Percentiles rank a stretch among this genome's conserved stretches.
Conservation (phyloP, 2,888 invertebrate species). For the Teleiodes luculella region DNA sequence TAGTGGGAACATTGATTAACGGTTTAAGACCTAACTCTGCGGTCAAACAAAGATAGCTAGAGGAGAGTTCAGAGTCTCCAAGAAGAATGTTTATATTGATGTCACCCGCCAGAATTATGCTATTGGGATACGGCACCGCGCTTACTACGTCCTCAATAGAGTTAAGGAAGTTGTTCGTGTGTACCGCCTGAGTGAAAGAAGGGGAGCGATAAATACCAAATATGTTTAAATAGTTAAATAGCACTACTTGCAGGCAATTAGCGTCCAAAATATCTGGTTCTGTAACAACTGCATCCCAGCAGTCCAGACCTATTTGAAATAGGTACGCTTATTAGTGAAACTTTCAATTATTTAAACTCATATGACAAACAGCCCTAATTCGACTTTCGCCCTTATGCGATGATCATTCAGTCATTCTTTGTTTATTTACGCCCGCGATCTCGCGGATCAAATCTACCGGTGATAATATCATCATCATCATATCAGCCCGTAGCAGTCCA, state of each 20-base stretch:
- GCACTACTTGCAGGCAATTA: neutral
- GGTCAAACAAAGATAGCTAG: neutral
- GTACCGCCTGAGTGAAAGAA: no score
- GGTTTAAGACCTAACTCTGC: neutral
- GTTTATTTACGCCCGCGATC: no score
- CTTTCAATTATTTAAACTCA: no score
- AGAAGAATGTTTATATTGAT: slow-evolving; percentile 1
- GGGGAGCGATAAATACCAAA: neutral
- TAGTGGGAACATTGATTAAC: neutral
- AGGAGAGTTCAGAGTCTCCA: slow-evolving; percentile 1
- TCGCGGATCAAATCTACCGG: no score
- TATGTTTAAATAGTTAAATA: neutral
- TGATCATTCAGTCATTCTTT: no score
- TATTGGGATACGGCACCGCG: neutral
- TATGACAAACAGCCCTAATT: no score
- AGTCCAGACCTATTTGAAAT: no score
- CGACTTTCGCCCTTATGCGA: no score
- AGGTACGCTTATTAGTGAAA: no score
- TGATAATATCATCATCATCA: no score
- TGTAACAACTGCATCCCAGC: neutral
- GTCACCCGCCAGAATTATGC: neutral
- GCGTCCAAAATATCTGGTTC: neutral
- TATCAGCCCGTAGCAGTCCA: no score
- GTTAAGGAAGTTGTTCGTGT: neutral
- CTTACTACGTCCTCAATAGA: neutral